Conservation (phyloP, 2,888 invertebrate species). For the Dynastes tityus region DNA sequence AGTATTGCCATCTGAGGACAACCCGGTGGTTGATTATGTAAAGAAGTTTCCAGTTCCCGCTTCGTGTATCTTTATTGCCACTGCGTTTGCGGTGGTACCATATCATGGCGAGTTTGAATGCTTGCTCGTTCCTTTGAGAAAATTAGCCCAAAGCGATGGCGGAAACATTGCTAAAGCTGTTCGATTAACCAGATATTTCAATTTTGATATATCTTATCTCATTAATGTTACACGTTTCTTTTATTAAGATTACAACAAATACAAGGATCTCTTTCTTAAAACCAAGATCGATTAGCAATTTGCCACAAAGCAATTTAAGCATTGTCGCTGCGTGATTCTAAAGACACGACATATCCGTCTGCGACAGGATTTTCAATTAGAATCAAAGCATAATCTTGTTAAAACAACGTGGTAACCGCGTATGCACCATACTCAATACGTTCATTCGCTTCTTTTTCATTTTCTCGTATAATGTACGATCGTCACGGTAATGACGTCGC, state of each 20-base stretch:
- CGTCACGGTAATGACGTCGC: slow-evolving; percentile 34
- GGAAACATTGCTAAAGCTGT: slow-evolving; percentile 98
- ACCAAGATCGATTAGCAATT: no score
- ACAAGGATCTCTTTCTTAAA: no score
- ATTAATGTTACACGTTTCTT: no score
- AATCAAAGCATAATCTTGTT: slow-evolving; percentile 23
- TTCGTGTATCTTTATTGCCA: slow-evolving; percentile 79
- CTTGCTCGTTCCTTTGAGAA: slow-evolving; percentile 92
- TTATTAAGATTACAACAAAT: no score
- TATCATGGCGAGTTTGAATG: slow-evolving; percentile 93
- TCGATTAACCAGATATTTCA: slow-evolving; percentile 88
- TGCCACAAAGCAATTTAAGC: no score
- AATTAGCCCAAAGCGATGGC: slow-evolving; percentile 87
- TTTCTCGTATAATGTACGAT: background rate
- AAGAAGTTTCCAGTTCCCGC: slow-evolving; percentile 85
- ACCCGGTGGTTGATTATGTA: slow-evolving; percentile 90
- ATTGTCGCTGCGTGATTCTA: background rate
- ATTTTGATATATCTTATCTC: slow-evolving; percentile 80
- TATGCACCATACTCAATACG: background rate
- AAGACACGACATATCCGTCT: background rate
- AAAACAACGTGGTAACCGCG: background rate
- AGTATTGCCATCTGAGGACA: slow-evolving; percentile 86
- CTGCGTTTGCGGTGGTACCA: slow-evolving; percentile 85
- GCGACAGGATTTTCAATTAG: background rate
- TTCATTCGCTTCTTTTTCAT: slow-evolving; percentile 14